Percentiles rank a stretch among this genome's conserved stretches.
These are phyloP conservation scores for Pseudochaenichthys georgianus DNA, from an alignment of 2,797 vertebrate genomes.

Conservation along the genomic window DNA sequence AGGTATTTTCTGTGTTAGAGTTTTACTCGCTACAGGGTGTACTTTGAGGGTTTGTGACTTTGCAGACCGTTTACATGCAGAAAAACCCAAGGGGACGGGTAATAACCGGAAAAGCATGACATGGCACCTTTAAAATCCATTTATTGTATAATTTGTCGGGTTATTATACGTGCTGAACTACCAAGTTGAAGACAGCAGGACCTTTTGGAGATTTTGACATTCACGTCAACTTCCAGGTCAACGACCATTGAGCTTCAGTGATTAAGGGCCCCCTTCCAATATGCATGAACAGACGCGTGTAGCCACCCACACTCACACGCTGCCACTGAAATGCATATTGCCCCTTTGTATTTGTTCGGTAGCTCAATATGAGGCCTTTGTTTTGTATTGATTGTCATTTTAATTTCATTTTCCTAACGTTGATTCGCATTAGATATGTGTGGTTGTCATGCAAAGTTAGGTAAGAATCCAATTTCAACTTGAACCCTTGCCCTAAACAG, in stretches of 20 bases:
- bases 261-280: conserved; percentile 79
- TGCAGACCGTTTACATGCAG: too few relatives aligned
- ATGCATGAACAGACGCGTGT: conserved; percentile 78
- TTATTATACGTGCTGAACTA: conserved; percentile 49
- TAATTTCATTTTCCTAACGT: conserved; percentile 81
- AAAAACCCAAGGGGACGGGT: too few relatives aligned
- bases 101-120: too few relatives aligned
- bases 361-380: conserved; percentile 85
- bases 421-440: conserved; percentile 82
- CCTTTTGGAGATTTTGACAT: conserved; percentile 79
- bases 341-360: conserved; percentile 86
- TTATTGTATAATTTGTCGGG: conserved; percentile 53
- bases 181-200: conserved; percentile 75
- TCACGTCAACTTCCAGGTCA: conserved; percentile 84
- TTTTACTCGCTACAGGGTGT: too few relatives aligned
- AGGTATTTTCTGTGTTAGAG: too few relatives aligned
- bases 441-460: conserved; percentile 80
- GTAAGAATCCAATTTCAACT: conserved; percentile 75
- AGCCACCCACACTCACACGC: conserved; percentile 66
- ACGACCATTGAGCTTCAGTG: conserved; percentile 78
- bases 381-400: conserved; percentile 86
- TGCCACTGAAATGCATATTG: conserved; percentile 79
- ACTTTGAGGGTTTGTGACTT: too few relatives aligned
- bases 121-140: conserved; percentile 4
- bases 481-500: conserved; percentile 73